A percentile compares a stretch with the other conserved stretches of the same genome.
Conservation (phyloP, 2,113 vertebrate genomes). For the Takifugu flavidus region DNA sequence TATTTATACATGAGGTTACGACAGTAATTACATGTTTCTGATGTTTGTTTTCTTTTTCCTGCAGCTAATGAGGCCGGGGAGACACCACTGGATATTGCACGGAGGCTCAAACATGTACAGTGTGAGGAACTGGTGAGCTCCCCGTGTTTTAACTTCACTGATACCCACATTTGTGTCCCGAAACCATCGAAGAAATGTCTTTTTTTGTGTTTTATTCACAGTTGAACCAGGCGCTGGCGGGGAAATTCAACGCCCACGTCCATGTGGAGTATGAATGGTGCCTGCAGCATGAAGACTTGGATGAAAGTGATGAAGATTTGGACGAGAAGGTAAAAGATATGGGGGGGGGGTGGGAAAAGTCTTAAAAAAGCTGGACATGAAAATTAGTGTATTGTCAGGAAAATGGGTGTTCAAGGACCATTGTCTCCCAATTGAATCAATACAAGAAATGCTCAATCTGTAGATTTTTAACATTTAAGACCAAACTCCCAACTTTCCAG, state of each 20-base stretch:
- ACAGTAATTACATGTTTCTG: constrained; percentile 28
- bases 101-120: constrained; percentile 88
- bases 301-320: constrained; percentile 95
- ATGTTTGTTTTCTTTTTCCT: constrained; percentile 43
- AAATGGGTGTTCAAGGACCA: too few species aligned
- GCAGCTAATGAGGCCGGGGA: constrained; percentile 94
- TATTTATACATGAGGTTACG: constrained; percentile 43
- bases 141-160: not conserved
- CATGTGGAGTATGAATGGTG: constrained; percentile 99
- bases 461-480: too few species aligned
- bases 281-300: constrained; percentile 91
- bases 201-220: constrained; percentile 48
- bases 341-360: not conserved
- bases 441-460: too few species aligned
- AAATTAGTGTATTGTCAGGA: not conserved
- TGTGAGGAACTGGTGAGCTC: constrained; percentile 94
- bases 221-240: constrained; percentile 90
- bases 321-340: constrained; percentile 86
- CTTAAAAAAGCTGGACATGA: not conserved
- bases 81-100: constrained; percentile 92
- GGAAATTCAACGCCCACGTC: constrained; percentile 94
- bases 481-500: constrained; percentile 55
- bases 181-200: not conserved
- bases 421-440: too few species aligned
- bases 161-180: not conserved